Base-by-base conservation (phyloP, 2,113 vertebrate genomes). In the Ceratotherium simum region DNA sequence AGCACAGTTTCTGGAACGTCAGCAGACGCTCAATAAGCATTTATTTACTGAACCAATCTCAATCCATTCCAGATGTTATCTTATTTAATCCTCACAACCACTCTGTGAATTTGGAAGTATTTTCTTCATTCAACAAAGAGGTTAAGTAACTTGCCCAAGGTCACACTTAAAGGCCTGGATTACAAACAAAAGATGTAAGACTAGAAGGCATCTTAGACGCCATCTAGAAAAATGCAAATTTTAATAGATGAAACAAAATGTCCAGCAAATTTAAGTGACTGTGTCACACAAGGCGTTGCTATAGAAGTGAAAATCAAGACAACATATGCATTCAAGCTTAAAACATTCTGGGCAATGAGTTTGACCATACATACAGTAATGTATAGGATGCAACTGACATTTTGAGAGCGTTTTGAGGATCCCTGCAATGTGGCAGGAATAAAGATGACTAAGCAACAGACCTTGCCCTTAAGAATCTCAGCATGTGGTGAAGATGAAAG, bases 71-170 rank as follows among this genome's bases (percentile, higher is more conserved):
- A 76, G 29, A 69, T 31, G 25, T 67, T 67, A 72, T 73, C 85
- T 93, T 16, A 29, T 56, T 85, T 73, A 51, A 33, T 89, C 46
- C 36, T 76, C 2, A 56, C 8, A 58, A 85, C 7, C 29, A 86
- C 7, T 7, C 7, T 89, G 31, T 64, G 27, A 91, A 85, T 91
- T 62, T 87, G 42, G 8, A 92, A 92, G 27, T 58, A 62, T 87
- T 92, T 96, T 94, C 54, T 92, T 83, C 42, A 51, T 69, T 58
- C 73, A 81, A 79, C 13, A 62, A 42, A 82, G 27, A 67, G 39
- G 46, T 84, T 25, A 58, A 81, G 14, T 79, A 86, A 65, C 6
- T 78, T 80, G 12, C 8, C 29, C 23, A 58, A 96, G 33, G 29
- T 72, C 51, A 70, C 51, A 84, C 11, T 23, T 31, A 95, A 93